A percentile compares a stretch with the other conserved stretches of the same genome.
phyloP scores from a whole-genome alignment of 2,113 vertebrate genomes.

The Corvus hawaiiensis region DNA sequence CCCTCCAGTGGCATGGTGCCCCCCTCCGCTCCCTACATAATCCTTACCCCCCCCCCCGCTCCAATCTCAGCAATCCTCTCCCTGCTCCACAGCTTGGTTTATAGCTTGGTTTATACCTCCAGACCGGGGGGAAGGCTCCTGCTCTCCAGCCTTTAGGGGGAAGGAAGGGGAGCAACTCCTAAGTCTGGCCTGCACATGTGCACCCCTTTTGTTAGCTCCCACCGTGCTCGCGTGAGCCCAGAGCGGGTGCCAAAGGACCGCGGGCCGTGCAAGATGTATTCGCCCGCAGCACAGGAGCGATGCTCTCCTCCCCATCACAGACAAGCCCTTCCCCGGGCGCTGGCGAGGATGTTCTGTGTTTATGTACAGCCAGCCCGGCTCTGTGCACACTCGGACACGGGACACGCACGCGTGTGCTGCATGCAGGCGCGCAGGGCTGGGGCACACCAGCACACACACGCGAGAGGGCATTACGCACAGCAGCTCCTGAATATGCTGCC shows the following conservation, averaged over 20 bases:
- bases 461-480: conserved; percentile 1
- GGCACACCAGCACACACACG: background rate
- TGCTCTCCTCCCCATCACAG: background rate
- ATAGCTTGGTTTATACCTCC: background rate
- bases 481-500: background rate
- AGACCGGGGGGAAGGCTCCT: background rate
- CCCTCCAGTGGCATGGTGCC: background rate
- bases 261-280: background rate
- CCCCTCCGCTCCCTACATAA: background rate
- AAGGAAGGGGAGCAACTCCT: background rate
- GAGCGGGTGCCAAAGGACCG: background rate
- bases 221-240: accelerated
- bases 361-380: background rate
- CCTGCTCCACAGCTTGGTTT: background rate
- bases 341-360: background rate
- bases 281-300: background rate
- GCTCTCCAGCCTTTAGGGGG: background rate
- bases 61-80: background rate
- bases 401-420: background rate
- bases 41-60: background rate
- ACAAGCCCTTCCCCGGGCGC: background rate
- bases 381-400: background rate
- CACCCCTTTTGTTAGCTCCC: background rate
- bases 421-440: background rate
- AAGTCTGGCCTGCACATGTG: background rate